Percentiles rank a stretch among this genome's conserved stretches.
These are phyloP conservation scores for Embiotoca jacksoni DNA, from an alignment of 2,113 vertebrate genomes.

Conservation along the genomic window DNA sequence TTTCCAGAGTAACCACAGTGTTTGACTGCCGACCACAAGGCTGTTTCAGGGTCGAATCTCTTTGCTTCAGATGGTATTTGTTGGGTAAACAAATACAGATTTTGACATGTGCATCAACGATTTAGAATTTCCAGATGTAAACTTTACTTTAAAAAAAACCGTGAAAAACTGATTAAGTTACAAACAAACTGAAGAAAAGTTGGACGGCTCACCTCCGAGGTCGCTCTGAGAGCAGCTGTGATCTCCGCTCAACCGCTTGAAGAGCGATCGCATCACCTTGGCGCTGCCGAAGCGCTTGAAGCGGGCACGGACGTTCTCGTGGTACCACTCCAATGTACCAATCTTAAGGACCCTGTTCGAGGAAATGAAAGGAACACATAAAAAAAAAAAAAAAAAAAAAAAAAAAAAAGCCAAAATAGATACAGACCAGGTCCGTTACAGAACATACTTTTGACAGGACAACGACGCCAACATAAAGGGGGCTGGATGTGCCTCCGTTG, in stretches of 20 bases:
- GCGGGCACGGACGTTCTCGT: slow-evolving; percentile 88
- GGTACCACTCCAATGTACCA: slow-evolving; percentile 93
- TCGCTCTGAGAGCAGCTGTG: slow-evolving; percentile 62
- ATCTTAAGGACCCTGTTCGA: slow-evolving; percentile 88
- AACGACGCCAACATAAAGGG: background rate
- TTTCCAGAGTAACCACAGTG: background rate
- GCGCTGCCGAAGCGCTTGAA: slow-evolving; percentile 94
- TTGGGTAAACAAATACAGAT: background rate
- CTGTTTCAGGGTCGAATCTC: slow-evolving; percentile 17
- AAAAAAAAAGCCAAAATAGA: background rate
- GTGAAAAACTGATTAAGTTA: background rate
- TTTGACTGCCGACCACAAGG: slow-evolving; percentile 11
- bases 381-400: background rate
- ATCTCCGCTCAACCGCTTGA: slow-evolving; percentile 81
- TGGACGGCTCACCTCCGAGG: slow-evolving; percentile 65
- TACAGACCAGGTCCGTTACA: background rate
- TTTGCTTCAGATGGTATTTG: slow-evolving; percentile 19
- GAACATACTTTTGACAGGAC: background rate
- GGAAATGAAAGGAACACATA: background rate
- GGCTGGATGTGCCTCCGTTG: background rate
- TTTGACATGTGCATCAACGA: slow-evolving; percentile 15
- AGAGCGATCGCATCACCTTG: slow-evolving; percentile 92
- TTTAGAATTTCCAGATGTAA: slow-evolving; percentile 17
- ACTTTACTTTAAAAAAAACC: background rate
- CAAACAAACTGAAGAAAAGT: background rate